phyloP scores from a whole-genome alignment of 2,888 invertebrate species.

The Pterobdella sp. region DNA sequence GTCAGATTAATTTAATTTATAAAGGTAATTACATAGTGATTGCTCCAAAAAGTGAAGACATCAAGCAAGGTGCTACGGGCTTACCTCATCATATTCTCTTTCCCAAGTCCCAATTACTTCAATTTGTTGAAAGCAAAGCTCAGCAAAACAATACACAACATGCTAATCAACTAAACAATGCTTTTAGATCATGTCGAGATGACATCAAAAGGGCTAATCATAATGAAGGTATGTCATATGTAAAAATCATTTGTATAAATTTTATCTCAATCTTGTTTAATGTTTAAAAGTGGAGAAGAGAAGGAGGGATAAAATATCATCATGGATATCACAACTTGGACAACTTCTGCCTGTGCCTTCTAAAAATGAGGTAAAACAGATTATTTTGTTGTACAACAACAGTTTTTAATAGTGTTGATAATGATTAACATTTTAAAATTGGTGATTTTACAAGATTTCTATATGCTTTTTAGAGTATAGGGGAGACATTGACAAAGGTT shows the following conservation, averaged over 20 bases:
- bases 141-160: not conserved
- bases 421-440: no score
- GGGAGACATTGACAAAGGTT: not conserved
- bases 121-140: not conserved
- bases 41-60: not conserved
- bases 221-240: constrained; percentile 9
- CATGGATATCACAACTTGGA: constrained; percentile 1
- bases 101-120: not conserved
- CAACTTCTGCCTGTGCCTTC: not conserved
- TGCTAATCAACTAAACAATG: not conserved
- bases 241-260: no score
- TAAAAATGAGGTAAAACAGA: not conserved
- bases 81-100: not conserved
- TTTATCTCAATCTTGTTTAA: not conserved
- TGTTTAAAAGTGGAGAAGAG: not conserved
- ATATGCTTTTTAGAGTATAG: not conserved
- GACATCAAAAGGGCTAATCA: not conserved
- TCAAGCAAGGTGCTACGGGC: not conserved
- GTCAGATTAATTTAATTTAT: not conserved
- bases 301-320: not conserved
- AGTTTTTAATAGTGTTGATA: no score
- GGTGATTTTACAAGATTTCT: no score
- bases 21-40: not conserved
- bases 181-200: not conserved
- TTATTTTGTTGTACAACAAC: no score